Percentiles rank a stretch among this genome's conserved stretches.
Conservation (phyloP, 2,797 vertebrate species). For the Prionace glauca region DNA sequence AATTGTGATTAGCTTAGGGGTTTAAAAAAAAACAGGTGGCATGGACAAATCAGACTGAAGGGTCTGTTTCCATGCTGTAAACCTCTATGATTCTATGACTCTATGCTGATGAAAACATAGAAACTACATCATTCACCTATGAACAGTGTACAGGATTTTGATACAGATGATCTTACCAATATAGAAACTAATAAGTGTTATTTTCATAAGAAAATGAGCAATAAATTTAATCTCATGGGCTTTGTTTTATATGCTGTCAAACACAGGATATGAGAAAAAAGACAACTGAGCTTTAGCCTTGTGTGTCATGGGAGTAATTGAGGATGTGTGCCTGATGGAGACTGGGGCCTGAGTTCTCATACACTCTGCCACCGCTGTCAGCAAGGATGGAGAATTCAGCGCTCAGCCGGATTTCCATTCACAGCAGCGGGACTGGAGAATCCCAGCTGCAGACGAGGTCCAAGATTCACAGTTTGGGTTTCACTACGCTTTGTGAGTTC, state of each 20-base stretch:
- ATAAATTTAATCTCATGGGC: background rate
- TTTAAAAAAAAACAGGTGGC: too few relatives aligned
- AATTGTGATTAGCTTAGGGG: too few relatives aligned
- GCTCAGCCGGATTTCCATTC: too few relatives aligned
- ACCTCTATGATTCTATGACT: too few relatives aligned
- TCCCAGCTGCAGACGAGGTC: too few relatives aligned
- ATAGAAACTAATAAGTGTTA: background rate
- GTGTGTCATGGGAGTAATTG: background rate
- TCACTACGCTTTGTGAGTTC: too few relatives aligned
- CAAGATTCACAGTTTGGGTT: too few relatives aligned
- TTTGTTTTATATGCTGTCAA: background rate
- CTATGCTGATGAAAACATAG: background rate
- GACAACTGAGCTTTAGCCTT: background rate
- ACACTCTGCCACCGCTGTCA: too few relatives aligned
- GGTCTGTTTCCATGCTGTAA: too few relatives aligned
- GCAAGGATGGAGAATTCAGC: too few relatives aligned
- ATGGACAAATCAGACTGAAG: too few relatives aligned
- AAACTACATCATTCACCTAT: background rate
- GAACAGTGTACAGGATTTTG: background rate
- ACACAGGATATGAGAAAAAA: background rate
- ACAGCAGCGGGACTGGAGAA: too few relatives aligned
- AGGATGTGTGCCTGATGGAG: background rate
- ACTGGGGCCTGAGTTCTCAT: background rate
- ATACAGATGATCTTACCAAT: background rate
- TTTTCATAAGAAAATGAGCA: slow-evolving; percentile 15